phyloP scores from a whole-genome alignment of 2,888 invertebrate species.

The Scaptomyza caliginosa region DNA sequence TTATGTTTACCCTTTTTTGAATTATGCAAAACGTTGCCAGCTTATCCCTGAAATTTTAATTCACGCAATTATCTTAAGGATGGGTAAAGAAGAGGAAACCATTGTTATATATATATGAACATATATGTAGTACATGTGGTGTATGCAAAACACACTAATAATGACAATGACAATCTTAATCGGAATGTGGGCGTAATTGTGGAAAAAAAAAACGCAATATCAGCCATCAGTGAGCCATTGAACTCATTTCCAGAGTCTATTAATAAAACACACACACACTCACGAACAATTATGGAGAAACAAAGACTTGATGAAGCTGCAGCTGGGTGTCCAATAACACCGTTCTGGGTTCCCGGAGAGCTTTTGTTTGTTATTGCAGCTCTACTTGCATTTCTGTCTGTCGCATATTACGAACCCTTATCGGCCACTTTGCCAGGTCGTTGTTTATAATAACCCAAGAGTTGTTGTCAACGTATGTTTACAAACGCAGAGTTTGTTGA shows the following conservation, averaged over 20 bases:
- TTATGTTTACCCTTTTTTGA: conserved; percentile 45
- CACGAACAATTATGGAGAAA: conserved; percentile 14
- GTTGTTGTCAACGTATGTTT: conserved; percentile 62
- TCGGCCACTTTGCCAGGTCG: conserved; percentile 57
- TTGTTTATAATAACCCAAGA: conserved; percentile 28
- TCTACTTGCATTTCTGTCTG: conserved; percentile 12
- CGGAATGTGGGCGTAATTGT: conserved; percentile 42
- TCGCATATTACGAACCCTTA: conserved; percentile 47
- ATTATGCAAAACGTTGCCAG: conserved; percentile 37
- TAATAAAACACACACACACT: conserved; percentile 24
- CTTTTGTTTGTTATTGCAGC: conserved; percentile 46
- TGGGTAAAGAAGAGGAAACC: not conserved
- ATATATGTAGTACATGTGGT: not conserved
- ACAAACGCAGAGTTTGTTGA: conserved; percentile 60
- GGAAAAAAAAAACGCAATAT: conserved; percentile 13
- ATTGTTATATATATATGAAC: not conserved
- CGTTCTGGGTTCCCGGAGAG: conserved; percentile 15
- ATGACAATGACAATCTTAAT: conserved; percentile 25
- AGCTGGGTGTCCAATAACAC: conserved; percentile 39
- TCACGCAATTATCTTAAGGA: conserved; percentile 31
- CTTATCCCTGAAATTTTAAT: conserved; percentile 36
- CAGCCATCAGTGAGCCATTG: conserved; percentile 36
- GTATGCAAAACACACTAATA: not conserved
- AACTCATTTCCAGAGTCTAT: conserved; percentile 37
- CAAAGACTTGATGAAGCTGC: conserved; percentile 14